Conservation (phyloP, 2,113 vertebrate species). For the Platysternon megacephalum region DNA sequence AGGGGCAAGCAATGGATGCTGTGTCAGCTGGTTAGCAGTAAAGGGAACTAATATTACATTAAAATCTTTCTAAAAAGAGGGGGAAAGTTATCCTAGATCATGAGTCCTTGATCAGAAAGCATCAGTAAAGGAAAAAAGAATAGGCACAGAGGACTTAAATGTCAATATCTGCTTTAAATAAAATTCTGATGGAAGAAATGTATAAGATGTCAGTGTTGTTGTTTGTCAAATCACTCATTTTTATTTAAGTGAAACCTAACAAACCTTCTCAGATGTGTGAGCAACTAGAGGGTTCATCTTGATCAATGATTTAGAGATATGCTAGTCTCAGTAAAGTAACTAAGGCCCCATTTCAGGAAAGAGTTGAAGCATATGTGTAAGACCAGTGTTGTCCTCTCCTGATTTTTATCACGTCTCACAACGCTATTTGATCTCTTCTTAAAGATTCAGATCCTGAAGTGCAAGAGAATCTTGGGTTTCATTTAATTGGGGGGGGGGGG, state of each 20-base stretch:
- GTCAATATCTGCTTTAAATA: background rate
- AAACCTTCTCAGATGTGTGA: background rate
- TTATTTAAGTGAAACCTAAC: background rate
- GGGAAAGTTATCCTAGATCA: background rate
- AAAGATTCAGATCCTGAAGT: background rate
- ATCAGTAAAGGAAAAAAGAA: background rate
- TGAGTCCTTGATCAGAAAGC: background rate
- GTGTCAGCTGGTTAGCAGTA: background rate
- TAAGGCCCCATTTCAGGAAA: background rate
- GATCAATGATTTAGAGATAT: background rate
- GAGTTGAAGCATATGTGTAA: background rate
- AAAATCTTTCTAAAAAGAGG: background rate
- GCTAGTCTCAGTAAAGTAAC: background rate
- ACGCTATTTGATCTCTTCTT: background rate
- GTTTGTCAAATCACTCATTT: background rate
- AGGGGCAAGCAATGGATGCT: background rate
- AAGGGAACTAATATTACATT: background rate
- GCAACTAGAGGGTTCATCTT: background rate
- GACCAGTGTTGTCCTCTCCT: background rate
- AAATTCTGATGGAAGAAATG: background rate
- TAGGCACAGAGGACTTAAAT: fast-evolving
- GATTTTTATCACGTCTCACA: background rate
- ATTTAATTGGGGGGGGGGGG: background rate
- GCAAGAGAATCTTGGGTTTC: background rate
- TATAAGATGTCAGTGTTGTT: background rate